phyloP scores from a whole-genome alignment of 2,888 invertebrate species.

The Acleris cristana region DNA sequence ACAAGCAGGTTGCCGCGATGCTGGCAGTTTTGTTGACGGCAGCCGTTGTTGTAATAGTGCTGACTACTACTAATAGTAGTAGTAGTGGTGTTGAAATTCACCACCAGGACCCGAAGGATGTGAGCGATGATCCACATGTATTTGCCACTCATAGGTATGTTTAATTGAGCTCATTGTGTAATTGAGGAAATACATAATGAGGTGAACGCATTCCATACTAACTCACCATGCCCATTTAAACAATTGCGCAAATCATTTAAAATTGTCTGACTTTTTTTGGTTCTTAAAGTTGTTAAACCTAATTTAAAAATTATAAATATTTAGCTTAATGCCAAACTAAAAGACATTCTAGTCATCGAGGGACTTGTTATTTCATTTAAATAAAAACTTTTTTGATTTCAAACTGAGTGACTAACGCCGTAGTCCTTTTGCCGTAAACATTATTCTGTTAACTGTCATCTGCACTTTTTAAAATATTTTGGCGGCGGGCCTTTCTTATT shows the following conservation, averaged over 20 bases:
- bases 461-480: slow-evolving; percentile 5
- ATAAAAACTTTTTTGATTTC: not conserved
- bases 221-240: too few species aligned
- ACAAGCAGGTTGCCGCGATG: slow-evolving; percentile 76
- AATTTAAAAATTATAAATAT: too few species aligned
- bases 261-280: too few species aligned
- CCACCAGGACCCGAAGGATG: slow-evolving; percentile 64
- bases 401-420: slow-evolving; percentile 5
- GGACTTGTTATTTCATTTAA: not conserved
- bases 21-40: slow-evolving; percentile 65
- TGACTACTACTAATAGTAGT: slow-evolving; percentile 63
- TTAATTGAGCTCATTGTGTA: not conserved
- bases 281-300: too few species aligned
- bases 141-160: slow-evolving; percentile 71
- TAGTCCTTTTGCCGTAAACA: not conserved
- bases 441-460: not conserved
- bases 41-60: slow-evolving; percentile 63
- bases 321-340: too few species aligned
- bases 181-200: too few species aligned
- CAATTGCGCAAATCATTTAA: too few species aligned
- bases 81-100: slow-evolving; percentile 46
- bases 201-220: too few species aligned
- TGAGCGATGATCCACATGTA: slow-evolving; percentile 64
- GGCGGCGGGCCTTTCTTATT: slow-evolving; percentile 8
- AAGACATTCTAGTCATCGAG: not conserved